A percentile compares a stretch with the other conserved stretches of the same genome.
Evolutionary conservation across 2,888 invertebrate species (phyloP).

Genomic region (Nemapogon koenigi): DNA sequence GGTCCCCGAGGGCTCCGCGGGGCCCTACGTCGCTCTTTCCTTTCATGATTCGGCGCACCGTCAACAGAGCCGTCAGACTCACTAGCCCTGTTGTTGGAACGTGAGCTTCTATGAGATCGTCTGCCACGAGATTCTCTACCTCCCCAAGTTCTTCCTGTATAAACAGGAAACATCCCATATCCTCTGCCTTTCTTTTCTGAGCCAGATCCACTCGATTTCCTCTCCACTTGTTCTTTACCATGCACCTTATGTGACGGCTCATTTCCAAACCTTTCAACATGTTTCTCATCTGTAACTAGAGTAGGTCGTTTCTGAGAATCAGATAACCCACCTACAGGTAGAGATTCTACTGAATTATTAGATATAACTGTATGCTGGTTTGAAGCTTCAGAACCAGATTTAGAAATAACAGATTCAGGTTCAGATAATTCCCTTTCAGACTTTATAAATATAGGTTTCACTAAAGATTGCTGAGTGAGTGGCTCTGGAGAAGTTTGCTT

Average conservation of each 20-base stretch:
- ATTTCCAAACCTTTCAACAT: conserved; percentile 37
- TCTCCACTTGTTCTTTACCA: conserved; percentile 51
- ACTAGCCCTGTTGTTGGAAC: conserved; percentile 59
- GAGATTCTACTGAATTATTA: conserved; percentile 34
- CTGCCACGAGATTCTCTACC: conserved; percentile 55
- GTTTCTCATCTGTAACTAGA: conserved; percentile 34
- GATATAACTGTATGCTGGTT: conserved; percentile 25
- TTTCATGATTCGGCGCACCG: conserved; percentile 63
- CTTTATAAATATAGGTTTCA: conserved; percentile 28
- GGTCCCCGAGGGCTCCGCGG: conserved; percentile 60
- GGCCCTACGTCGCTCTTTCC: conserved; percentile 61
- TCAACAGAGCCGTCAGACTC: conserved; percentile 82
- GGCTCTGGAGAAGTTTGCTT: conserved; percentile 31
- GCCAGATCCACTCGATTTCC: conserved; percentile 52
- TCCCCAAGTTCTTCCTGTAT: conserved; percentile 57
- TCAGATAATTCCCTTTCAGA: conserved; percentile 45
- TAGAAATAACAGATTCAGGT: conserved; percentile 37
- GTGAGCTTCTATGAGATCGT: conserved; percentile 53
- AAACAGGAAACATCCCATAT: conserved; percentile 46
- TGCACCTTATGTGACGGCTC: conserved; percentile 50
- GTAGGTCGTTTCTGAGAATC: conserved; percentile 30
- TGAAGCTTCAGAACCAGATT: conserved; percentile 36
- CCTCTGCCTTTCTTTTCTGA: conserved; percentile 61
- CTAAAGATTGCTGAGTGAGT: conserved; percentile 22
- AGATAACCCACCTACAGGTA: conserved; percentile 23